phyloP scores from a whole-genome alignment of 2,888 invertebrate genomes.

The Eristalis tenax region DNA sequence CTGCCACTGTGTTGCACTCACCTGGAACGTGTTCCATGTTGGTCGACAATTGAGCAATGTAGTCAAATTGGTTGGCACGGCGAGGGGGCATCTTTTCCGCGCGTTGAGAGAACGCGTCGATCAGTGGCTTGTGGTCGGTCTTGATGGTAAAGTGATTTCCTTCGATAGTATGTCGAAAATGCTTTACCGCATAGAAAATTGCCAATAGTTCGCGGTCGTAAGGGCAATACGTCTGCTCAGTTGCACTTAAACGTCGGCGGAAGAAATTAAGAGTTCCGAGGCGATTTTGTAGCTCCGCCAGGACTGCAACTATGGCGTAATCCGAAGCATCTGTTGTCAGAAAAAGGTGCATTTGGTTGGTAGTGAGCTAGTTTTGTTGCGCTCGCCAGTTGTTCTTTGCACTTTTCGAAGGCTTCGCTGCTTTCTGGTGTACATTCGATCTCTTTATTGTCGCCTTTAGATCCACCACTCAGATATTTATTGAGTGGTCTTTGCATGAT shows the following conservation, averaged over 20 bases:
- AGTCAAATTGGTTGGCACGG: not conserved
- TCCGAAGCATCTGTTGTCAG: not conserved
- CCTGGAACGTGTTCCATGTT: not conserved
- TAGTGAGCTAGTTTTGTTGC: no score
- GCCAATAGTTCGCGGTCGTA: not conserved
- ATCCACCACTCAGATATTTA: no score
- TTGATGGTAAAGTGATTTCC: no score
- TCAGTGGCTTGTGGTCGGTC: constrained; percentile 46
- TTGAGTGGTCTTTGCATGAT: not conserved
- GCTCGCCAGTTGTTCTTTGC: no score
- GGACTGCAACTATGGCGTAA: no score
- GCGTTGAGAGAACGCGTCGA: constrained; percentile 17
- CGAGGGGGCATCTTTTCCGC: constrained; percentile 3
- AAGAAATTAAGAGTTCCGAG: not conserved
- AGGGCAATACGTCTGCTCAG: not conserved
- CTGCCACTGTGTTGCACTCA: not conserved
- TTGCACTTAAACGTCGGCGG: constrained; percentile 75
- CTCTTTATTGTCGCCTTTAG: no score
- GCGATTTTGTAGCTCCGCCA: no score
- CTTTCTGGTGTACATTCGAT: no score
- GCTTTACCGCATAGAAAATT: constrained; percentile 76
- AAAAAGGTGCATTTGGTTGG: no score
- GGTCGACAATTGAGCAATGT: not conserved
- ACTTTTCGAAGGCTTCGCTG: no score
- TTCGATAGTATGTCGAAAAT: constrained; percentile 58